Base-by-base conservation (phyloP, 1,140 invertebrate genomes). In the Drosophila subpulchrella region DNA sequence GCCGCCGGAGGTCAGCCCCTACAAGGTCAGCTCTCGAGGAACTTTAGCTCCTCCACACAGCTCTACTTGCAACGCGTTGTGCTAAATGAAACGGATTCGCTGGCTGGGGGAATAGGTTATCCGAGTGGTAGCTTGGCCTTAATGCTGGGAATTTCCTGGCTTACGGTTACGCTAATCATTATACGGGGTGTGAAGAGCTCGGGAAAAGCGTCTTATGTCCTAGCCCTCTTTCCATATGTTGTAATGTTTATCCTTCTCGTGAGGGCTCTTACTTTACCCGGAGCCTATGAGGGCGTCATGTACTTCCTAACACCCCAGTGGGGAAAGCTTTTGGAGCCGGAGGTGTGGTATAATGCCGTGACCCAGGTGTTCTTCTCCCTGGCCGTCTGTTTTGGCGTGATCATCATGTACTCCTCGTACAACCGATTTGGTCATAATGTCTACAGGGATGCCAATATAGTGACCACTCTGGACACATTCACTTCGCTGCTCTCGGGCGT, bases 401-500 rank as follows among this genome's bases (percentile, higher is more conserved):
- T 97, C 27, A 95, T 97, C 20, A 97, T 96, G 93, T 97, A 97
- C 56, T 95, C 96, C 11, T 97, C 96, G 6, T 97, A 96, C 91
- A 98, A 98, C 80, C 95, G 95, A 38, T 97, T 97, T 79, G 93
- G 93, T 1, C 96, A 97, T 74, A 96, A 96, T 81, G 94, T 97
- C 50, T 95, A 96, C 72, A 93, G 94, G 57, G 96, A 97, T 82
- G 95, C 95, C 0, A 94, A 96, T 84, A 96, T 97, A 42, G 95
- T 97, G 0, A 96, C 96, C 11, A 95, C 95, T 0, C 66, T 96
- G 79, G 96, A 97, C 71, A 97, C 96, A 0, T 94, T 96, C 44
- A 98, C 97, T 0, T 97, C 97, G 72, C 90, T 98, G 24, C 93
- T 98, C 6, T 96, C 97, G 6, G 97, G 97, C 0, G 95, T 97